These are phyloP conservation scores for Chaetura pelagica DNA, from an alignment of 2,113 vertebrate genomes.

Conservation along the genomic window DNA sequence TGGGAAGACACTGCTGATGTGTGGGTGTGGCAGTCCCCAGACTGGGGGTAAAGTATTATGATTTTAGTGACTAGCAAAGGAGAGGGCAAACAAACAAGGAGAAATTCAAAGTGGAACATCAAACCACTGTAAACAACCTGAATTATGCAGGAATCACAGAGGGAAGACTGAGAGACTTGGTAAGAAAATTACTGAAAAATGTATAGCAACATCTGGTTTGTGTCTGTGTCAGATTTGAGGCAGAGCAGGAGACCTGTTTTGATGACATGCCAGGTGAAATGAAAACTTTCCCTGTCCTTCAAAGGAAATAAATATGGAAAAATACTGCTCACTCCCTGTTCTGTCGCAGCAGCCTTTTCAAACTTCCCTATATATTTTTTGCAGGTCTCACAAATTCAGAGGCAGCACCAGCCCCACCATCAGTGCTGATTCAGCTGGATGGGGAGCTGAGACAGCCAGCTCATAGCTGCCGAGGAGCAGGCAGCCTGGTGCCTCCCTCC, in stretches of 20 bases:
- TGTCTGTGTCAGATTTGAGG: neutral
- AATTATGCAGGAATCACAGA: conserved; percentile 35
- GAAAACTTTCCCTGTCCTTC: neutral
- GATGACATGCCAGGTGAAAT: neutral
- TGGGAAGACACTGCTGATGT: neutral
- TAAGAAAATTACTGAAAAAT: conserved; percentile 46
- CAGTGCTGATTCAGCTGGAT: neutral
- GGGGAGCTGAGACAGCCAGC: neutral
- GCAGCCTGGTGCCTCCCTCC: neutral
- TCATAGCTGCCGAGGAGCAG: neutral
- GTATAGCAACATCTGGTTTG: conserved; percentile 41
- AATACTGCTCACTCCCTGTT: neutral
- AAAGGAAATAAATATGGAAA: neutral
- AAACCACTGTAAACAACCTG: conserved; percentile 19
- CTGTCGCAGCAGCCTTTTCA: neutral
- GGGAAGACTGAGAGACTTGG: neutral
- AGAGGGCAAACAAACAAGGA: conserved; percentile 15
- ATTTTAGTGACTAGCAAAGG: neutral
- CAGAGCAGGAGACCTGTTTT: conserved; percentile 6
- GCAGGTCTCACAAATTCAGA: neutral
- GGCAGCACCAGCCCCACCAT: neutral
- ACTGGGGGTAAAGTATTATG: neutral
- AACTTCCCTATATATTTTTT: neutral
- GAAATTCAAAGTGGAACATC: conserved; percentile 18
- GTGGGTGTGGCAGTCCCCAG: neutral